These are phyloP conservation scores for Metacarcinus magister DNA, from an alignment of 2,888 invertebrate genomes.

Conservation along the genomic window DNA sequence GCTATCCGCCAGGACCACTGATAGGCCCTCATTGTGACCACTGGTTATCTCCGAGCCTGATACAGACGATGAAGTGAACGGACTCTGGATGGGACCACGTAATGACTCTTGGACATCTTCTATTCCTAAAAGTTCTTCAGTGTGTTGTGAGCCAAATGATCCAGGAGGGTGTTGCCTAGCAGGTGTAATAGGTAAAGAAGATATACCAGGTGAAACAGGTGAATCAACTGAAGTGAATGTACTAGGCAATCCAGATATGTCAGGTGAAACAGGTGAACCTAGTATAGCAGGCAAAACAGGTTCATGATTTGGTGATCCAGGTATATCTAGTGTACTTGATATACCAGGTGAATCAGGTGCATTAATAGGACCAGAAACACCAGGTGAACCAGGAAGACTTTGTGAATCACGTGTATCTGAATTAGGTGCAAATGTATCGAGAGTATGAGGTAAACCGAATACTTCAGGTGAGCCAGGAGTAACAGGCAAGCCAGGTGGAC, in stretches of 20 bases:
- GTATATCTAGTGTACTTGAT: neutral
- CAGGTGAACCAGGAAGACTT: neutral
- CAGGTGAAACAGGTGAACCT: neutral
- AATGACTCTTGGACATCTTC: neutral
- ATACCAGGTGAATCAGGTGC: neutral
- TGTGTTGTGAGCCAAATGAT: neutral
- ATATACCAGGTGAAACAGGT: neutral
- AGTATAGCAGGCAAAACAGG: neutral
- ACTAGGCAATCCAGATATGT: neutral
- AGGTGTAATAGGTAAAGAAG: neutral
- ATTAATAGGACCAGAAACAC: neutral
- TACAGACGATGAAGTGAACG: neutral
- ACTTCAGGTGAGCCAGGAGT: neutral
- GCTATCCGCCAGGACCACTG: neutral
- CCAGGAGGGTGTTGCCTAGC: neutral
- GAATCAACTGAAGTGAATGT: neutral
- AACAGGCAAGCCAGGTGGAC: neutral
- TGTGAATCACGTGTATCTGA: neutral
- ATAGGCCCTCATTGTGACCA: neutral
- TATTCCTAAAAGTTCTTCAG: neutral
- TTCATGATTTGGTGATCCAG: neutral
- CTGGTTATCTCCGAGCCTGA: neutral
- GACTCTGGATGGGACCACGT: neutral
- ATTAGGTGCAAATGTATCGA: neutral
- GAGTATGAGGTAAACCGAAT: neutral